Percentiles rank a stretch among this genome's conserved stretches.
These are phyloP conservation scores for Chaetoderma sp. DNA, from an alignment of 2,888 invertebrate genomes.

Conservation along the genomic window DNA sequence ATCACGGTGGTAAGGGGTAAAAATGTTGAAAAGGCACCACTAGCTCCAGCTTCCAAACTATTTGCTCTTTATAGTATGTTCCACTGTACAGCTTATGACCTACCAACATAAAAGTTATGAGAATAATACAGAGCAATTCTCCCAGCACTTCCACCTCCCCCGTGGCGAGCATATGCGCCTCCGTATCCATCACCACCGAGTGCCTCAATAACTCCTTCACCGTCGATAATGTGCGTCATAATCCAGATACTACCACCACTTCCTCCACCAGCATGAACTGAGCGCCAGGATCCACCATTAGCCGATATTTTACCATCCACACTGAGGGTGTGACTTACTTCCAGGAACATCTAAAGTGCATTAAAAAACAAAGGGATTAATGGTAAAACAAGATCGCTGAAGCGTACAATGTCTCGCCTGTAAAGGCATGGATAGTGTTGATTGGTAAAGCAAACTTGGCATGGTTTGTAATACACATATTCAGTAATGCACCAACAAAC, in stretches of 20 bases:
- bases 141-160: conserved; percentile 55
- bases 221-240: conserved; percentile 44
- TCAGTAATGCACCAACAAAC: too few species aligned
- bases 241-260: conserved; percentile 52
- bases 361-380: too few species aligned
- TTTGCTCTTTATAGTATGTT: background rate
- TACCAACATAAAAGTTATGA: conserved; percentile 51
- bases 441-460: too few species aligned
- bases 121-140: conserved; percentile 48
- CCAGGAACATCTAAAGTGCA: too few species aligned
- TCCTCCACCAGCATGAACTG: conserved; percentile 50
- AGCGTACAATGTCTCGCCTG: too few species aligned
- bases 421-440: too few species aligned
- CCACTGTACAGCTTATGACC: conserved; percentile 16
- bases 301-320: conserved; percentile 45
- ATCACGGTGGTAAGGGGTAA: too few species aligned
- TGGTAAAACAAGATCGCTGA: too few species aligned
- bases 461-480: too few species aligned
- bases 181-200: conserved; percentile 47
- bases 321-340: conserved; percentile 44
- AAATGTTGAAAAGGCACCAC: too few species aligned
- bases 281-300: conserved; percentile 45
- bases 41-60: too few species aligned
- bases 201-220: conserved; percentile 45
- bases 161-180: conserved; percentile 31